Evolutionary conservation across 2,113 vertebrate genomes (phyloP), one percentile per base, ranked within the genome.

Genomic region (Nyctibius bracteatus): DNA sequence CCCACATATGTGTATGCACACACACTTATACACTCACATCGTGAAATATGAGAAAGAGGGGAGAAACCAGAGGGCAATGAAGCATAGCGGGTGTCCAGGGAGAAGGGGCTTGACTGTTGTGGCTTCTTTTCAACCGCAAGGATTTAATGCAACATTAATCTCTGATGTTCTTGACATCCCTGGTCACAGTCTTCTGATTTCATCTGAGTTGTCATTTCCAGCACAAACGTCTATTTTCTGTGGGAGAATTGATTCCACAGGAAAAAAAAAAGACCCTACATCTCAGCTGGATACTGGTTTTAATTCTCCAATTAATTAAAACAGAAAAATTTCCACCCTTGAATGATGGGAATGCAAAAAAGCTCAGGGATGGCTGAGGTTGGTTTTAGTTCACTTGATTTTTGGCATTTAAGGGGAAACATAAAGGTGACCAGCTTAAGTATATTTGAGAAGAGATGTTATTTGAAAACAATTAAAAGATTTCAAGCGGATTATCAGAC

Each of bases 131-230:
- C 59, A 74, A 12, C 88, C 3, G 0, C 59, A 91, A 87, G 70
- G 58, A 87, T 96, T 96, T 97, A 93, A 84, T 65, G 81, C 65
- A 81, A 78, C 0, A 15, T 93, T 89, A 85, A 93, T 91, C 74
- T 95, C 41, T 62, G 46, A 35, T 80, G 55, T 31, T 88, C 80
- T 81, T 78, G 82, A 88, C 63, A 61, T 83, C 35, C 33, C 82
- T 63, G 35, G 94, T 90, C 82, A 51, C 25, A 67, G 80, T 31
- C 75, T 74, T 86, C 88, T 96, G 70, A 67, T 86, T 93, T 88
- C 63, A 15, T 74, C n/a, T 58, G 85, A 55, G 59, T 55, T 0
- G 0, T 43, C 46, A 49, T 78, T 96, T 88, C 51, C 35, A 86
- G 82, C 51, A 77, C 63, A 94, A 92, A 74, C 0, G 0, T 70